phyloP scores from a whole-genome alignment of 2,888 invertebrate species.

The Drosophila pseudotalamancana region DNA sequence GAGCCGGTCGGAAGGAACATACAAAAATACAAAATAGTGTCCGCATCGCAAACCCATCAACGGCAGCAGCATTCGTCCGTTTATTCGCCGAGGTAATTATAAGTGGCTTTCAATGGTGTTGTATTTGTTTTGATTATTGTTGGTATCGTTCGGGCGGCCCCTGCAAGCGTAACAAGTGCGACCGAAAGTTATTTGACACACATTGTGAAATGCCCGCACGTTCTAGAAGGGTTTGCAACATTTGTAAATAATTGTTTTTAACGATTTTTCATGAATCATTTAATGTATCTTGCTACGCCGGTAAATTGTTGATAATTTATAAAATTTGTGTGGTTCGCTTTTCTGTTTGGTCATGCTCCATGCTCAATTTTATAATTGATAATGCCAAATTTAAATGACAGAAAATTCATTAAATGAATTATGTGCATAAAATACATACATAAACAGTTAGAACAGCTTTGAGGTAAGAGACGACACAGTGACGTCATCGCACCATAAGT shows the following conservation, averaged over 20 bases:
- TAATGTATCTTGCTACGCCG: slow-evolving; percentile 3
- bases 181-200: slow-evolving; percentile 56
- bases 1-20: slow-evolving; percentile 53
- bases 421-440: slow-evolving; percentile 10
- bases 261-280: slow-evolving; percentile 42
- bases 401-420: slow-evolving; percentile 35
- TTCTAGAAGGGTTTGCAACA: slow-evolving; percentile 23
- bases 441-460: background rate
- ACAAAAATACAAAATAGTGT: background rate
- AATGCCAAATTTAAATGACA: slow-evolving; percentile 26
- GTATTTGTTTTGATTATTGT: slow-evolving; percentile 19
- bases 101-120: slow-evolving; percentile 55
- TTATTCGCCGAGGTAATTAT: slow-evolving; percentile 66
- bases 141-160: slow-evolving; percentile 20
- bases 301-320: slow-evolving; percentile 61
- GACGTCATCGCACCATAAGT: slow-evolving; percentile 37
- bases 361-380: slow-evolving; percentile 67
- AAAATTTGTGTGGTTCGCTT: slow-evolving; percentile 5
- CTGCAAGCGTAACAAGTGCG: slow-evolving; percentile 55
- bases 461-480: slow-evolving; percentile 8
- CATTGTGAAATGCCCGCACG: slow-evolving; percentile 48
- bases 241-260: slow-evolving; percentile 3
- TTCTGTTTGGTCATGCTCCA: slow-evolving; percentile 64
- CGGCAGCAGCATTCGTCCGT: slow-evolving; percentile 31
- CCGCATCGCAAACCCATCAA: background rate